phyloP scores from a whole-genome alignment of 2,797 vertebrate species.

The Sebastes trivittatus region DNA sequence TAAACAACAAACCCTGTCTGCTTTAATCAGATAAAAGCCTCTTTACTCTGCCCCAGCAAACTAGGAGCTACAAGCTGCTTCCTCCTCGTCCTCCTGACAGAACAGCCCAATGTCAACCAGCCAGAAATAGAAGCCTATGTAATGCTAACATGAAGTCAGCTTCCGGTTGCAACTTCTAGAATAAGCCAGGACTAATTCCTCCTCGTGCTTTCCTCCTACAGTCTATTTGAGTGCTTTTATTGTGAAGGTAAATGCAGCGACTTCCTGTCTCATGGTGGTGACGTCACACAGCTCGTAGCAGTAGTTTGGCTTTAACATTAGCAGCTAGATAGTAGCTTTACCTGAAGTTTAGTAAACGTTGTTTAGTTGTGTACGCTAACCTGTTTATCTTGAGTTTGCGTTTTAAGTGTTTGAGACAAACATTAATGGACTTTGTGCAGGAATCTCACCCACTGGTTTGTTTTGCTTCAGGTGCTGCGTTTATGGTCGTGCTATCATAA shows the following conservation, averaged over 20 bases:
- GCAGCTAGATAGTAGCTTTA: background rate
- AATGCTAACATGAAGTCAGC: background rate
- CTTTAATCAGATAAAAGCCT: background rate
- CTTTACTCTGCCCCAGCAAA: background rate
- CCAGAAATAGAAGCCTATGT: conserved; percentile 16
- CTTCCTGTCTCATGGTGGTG: background rate
- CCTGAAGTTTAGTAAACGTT: background rate
- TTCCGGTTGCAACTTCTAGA: background rate
- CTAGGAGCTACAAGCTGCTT: background rate
- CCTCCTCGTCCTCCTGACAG: conserved; percentile 45
- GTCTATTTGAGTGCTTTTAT: background rate
- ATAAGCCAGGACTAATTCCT: background rate
- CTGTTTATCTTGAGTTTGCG: background rate
- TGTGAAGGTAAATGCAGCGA: background rate
- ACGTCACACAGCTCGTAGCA: background rate
- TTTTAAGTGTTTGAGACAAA: background rate
- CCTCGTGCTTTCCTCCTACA: background rate
- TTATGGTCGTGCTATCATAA: conserved; percentile 5
- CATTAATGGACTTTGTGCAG: background rate
- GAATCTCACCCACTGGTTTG: background rate
- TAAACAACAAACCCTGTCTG: background rate
- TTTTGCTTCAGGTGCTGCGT: conserved; percentile 2
- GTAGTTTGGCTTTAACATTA: background rate
- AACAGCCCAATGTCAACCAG: conserved; percentile 57
- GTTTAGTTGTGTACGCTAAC: background rate